Evolutionary conservation across 1,140 invertebrate species (phyloP), one percentile per base, ranked within the genome.

Genomic region (Sesamia nonagrioides): DNA sequence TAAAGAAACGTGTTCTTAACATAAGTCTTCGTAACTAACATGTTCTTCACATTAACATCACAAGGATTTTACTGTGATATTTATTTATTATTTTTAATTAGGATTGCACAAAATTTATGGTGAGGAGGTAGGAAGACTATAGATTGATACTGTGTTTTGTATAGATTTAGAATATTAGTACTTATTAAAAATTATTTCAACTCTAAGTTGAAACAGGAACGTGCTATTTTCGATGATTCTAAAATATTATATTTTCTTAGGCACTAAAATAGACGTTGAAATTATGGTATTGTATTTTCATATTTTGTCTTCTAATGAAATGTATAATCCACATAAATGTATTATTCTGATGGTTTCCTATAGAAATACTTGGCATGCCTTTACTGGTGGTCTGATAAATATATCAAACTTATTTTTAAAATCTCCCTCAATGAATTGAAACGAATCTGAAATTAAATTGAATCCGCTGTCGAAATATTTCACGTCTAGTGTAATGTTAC

Each of bases 31-130:
- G 1, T 40, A 40, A 40, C 37, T 8, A 40, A 40, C 6, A 40
- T 8, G 6, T 40, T 40, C 37, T 6, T 40, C 37, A 50, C 50
- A 50, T 54, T 54, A 18, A 75, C 6, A 45, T 75, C 61, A 75
- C 72, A 75, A 69, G 15, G 52, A 75, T 75, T 66, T 33, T 52
- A 11, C 74, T 76, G 74, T 76, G 74, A 76, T 76, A 76, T 75
- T 60, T 75, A 73, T 73, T 73, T 58, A 40, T 58, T 45, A 18
- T 33, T 56, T 58, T 17, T 52, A 18, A 48, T 18, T 52, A 61
- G 21, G 37, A 35, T 27, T 61, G 72, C 72, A 75, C 72, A 75
- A 75, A 75, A 61, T 75, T 60, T 75, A 18, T 5, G 8, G 54
- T 73, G 54, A 42, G 52, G 15, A 58, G 35, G 8, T 56, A 35